Conservation (phyloP, 2,888 invertebrate genomes). For the Apeira syringaria region DNA sequence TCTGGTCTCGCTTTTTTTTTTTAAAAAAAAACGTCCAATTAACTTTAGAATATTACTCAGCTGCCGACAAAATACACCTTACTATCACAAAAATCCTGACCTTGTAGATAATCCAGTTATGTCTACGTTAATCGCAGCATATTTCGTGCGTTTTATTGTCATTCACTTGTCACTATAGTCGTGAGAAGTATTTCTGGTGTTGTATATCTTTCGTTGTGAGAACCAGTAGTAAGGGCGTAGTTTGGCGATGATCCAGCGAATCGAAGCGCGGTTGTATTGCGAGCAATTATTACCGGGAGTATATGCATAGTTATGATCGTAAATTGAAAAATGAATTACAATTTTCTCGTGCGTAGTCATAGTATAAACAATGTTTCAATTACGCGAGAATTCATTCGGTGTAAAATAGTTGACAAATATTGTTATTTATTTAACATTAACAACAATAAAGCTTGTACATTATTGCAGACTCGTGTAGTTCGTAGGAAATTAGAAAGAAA, state of each 20-base stretch:
- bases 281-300: slow-evolving; percentile 31
- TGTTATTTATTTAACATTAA: neutral
- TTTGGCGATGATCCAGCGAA: slow-evolving; percentile 34
- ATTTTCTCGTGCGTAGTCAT: slow-evolving; percentile 17
- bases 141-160: slow-evolving; percentile 26
- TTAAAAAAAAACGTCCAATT: slow-evolving; percentile 21
- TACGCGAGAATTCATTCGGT: neutral
- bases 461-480: too few species aligned
- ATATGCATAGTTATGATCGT: slow-evolving; percentile 16
- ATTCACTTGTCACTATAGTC: slow-evolving; percentile 20
- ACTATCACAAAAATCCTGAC: slow-evolving; percentile 19
- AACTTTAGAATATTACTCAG: slow-evolving; percentile 7
- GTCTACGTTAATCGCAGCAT: slow-evolving; percentile 21
- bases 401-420: too few species aligned
- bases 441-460: too few species aligned
- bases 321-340: slow-evolving; percentile 34
- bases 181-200: slow-evolving; percentile 20
- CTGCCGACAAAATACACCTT: slow-evolving; percentile 21
- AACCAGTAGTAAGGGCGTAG: slow-evolving; percentile 27
- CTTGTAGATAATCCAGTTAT: slow-evolving; percentile 12
- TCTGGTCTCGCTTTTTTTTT: slow-evolving; percentile 15
- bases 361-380: slow-evolving; percentile 7
- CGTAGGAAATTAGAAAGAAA: too few species aligned
- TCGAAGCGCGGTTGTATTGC: slow-evolving; percentile 34
- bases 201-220: slow-evolving; percentile 23